Base-by-base conservation (phyloP, 2,797 vertebrate genomes). In the Chloroceryle amazona region DNA sequence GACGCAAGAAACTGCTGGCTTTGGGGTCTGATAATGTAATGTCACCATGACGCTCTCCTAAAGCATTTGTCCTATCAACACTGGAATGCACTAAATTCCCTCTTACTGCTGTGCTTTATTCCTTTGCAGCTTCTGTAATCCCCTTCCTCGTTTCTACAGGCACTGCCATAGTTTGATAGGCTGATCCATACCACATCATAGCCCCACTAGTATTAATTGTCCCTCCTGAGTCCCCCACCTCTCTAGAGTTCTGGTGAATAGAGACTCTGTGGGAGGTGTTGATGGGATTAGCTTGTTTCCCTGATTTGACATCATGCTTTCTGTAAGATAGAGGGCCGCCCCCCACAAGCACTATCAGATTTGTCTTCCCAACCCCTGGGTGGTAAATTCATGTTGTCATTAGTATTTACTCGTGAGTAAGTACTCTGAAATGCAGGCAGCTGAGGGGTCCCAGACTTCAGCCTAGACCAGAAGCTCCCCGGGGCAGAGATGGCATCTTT, bases 351-450 rank as follows among this genome's bases (percentile, higher is more conserved):
- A 41, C 61, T 84, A 96, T 93, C 94, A 94, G 94, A 95, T 93
- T 70, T 84, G 93, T 86, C 87, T 96, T 90, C 80, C 41, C 70
- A 94, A 3, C 3, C 76, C 66, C 82, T 94, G 94, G 96, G 94
- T 91, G 96, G 94, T 95, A 96, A 91, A 95, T 93, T 90, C 88
- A 70, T 93, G 96, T 91, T 95, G 91, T 93, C 93, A 86, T 91
- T 88, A 75, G 5, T 51, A 91, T 83, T 86, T 91, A 93, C 31
- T 80, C 87, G 68, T 95, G 96, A 95, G 87, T 96, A 96, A 97
- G 80, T 66, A 33, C 65, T 96, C 91, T 93, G 89, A 92, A 96
- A 95, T 88, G 93, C 89, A 95, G 82, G 72, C 51, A 41, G 51
- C 15, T 58, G 85, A 96, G 66, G 51, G 89, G 80, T 70, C 55